Base-by-base conservation (phyloP, 30 jellyfish, hydroid and myxozoan genomes). In the Morbakka virulenta region DNA sequence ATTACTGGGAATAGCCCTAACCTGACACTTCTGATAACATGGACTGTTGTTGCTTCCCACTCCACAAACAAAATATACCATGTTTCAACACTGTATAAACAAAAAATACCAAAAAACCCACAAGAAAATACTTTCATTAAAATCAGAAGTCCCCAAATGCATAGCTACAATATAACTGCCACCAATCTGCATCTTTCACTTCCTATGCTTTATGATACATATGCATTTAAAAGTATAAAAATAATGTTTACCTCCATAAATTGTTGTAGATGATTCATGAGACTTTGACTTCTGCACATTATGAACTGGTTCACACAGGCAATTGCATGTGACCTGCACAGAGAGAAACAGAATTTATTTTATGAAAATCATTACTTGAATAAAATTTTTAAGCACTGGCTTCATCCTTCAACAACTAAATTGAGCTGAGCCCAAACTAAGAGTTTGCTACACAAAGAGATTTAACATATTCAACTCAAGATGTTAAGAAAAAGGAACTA, bases 251-350 rank as follows among this genome's bases (percentile, higher is more conserved):
- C 98, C 95, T 92, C 98, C 98, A 92, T 92, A 64, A 92, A 92
- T 76, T 92, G 96, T 17, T 77, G 74, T 23, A 92, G 79, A 52
- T 86, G 95, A 34, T 67, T 74, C 98, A 92, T 92, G 34, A 92
- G 72, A 12, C 80, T 91, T 52, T 85, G 94, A 80, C 98, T 92
- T 67, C 98, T 65, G 71, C 98, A 92, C 35, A 83, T 74, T 23
- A 92, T 92, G 77, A 92, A 92, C 65, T 92, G 98, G 67, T 92
- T 92, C 70, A 92, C 98, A 81, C 98, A 92, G 49, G 98, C 98
- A 20, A 92, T 77, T 2, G 98, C 98, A 81, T 92, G 98, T 2
- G 98, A 86, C 83, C 98, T 92, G 50, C 28, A 66, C 63, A 33
- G 0, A 32, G 17, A 28, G 28, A 28, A 71, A 14, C 33, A 47